Evolutionary conservation across 2,888 invertebrate genomes (phyloP), one percentile per base, ranked within the genome.

Genomic region (Norana najaformis): DNA sequence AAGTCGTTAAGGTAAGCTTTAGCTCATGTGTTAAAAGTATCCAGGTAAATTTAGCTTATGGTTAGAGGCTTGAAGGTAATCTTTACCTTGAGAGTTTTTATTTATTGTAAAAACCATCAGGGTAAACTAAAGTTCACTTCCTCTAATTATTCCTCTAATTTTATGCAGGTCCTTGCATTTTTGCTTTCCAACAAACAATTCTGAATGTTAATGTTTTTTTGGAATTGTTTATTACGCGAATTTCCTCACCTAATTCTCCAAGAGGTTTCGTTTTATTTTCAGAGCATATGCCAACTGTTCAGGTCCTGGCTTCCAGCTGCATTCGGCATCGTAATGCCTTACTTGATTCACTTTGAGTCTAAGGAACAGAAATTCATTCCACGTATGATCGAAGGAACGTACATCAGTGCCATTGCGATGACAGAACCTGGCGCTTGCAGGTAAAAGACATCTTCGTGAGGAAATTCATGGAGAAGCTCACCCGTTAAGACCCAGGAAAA

Each of bases 391-490:
- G 89, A 90, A 3, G 95, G 95, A 1, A 93, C 93, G 89, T 94
- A 93, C 91, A 95, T 95, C 82, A 94, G 95, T 89, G 95, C 95
- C 35, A 95, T 95, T 89, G 95, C 95, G 88, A 95, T 95, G 95
- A 95, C 95, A 36, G 95, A 95, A 91, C 95, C 95, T 23, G 95
- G 94, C 18, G 95, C 95, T 88, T 95, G 95, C 83, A 95, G 95
- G 95, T 95, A 90, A 89, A 91, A 34, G 30, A 47, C 18, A 34
- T 36, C n/a, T 69, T 90, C 30, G 30, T 0, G 30, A n/a, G n/a
- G n/a, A n/a, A n/a, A n/a, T n/a, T n/a, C n/a, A n/a, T n/a, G n/a
- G n/a, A n/a, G n/a, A n/a, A n/a, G n/a, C n/a, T n/a, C n/a, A n/a
- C n/a, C n/a, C n/a, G n/a, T n/a, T n/a, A n/a, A n/a, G n/a, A n/a